Percentiles rank a stretch among this genome's conserved stretches.
Evolutionary conservation across 1,140 invertebrate genomes (phyloP).

Genomic region (Bathynomus jamesi): DNA sequence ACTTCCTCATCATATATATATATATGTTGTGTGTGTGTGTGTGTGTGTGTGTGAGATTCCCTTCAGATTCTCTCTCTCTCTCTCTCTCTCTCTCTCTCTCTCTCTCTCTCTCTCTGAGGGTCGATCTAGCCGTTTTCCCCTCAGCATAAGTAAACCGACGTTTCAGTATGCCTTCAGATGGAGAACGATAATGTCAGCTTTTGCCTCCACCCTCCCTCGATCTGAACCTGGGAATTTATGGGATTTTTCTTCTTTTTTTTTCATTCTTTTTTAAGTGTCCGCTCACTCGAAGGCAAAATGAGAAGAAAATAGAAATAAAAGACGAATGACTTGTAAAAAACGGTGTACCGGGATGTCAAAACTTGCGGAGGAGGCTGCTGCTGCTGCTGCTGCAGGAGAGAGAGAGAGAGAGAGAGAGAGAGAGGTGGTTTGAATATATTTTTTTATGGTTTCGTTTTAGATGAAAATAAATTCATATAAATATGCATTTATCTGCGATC

Average conservation of each 20-base stretch:
- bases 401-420: background rate
- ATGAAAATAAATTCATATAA: no score
- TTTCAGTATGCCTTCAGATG: background rate
- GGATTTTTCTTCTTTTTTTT: background rate
- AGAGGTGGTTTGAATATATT: no score
- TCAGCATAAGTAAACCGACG: background rate
- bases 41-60: no score
- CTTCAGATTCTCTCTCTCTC: background rate
- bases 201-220: background rate
- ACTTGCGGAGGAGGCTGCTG: background rate
- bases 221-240: background rate
- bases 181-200: background rate
- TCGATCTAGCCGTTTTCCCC: background rate
- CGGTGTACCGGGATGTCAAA: background rate
- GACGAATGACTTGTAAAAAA: background rate
- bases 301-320: background rate
- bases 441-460: no score
- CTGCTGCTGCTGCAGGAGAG: background rate
- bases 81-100: background rate
- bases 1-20: no score
- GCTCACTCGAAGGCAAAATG: background rate
- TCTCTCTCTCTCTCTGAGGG: background rate
- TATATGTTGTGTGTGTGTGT: no score
- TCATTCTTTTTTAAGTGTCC: background rate
- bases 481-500: no score